Conservation (phyloP, 1,140 invertebrate genomes). For the Nasonia vitripennis region DNA sequence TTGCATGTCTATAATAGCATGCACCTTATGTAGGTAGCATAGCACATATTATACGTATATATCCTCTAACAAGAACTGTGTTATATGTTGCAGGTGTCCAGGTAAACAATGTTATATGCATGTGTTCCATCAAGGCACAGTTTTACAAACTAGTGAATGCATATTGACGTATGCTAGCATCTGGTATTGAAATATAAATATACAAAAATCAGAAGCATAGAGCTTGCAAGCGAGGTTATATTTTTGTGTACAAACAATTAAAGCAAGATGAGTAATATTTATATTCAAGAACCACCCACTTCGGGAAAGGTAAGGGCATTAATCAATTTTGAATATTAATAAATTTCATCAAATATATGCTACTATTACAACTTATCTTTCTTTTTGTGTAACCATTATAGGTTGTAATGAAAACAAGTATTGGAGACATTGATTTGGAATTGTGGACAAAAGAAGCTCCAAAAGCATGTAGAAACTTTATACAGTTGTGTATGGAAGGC, state of each 20-base stretch:
- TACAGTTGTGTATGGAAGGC: slow-evolving; percentile 97
- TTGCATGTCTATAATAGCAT: slow-evolving; percentile 22
- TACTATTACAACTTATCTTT: slow-evolving; percentile 49
- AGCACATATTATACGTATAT: slow-evolving; percentile 11
- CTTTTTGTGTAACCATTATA: slow-evolving; percentile 67
- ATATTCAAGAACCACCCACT: slow-evolving; percentile 97
- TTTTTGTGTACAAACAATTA: slow-evolving; percentile 21
- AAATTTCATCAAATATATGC: slow-evolving; percentile 23
- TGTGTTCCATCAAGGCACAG: neutral
- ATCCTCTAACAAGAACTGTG: slow-evolving; percentile 2
- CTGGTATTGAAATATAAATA: neutral
- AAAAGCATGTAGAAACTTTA: slow-evolving; percentile 96
- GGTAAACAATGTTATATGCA: neutral
- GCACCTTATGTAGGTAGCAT: slow-evolving; percentile 9
- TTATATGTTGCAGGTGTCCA: slow-evolving; percentile 2
- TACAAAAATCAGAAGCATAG: neutral
- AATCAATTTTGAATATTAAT: slow-evolving; percentile 15
- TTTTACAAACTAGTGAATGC: neutral
- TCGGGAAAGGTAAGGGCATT: slow-evolving; percentile 89
- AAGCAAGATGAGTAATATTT: slow-evolving; percentile 90
- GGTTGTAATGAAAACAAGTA: slow-evolving; percentile 93
- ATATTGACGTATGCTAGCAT: neutral
- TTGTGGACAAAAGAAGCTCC: slow-evolving; percentile 98
- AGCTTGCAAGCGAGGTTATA: slow-evolving; percentile 15
- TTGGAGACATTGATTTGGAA: slow-evolving; percentile 98